Evolutionary conservation across 2,113 vertebrate species (phyloP).

Genomic region (Amazona vittata): DNA sequence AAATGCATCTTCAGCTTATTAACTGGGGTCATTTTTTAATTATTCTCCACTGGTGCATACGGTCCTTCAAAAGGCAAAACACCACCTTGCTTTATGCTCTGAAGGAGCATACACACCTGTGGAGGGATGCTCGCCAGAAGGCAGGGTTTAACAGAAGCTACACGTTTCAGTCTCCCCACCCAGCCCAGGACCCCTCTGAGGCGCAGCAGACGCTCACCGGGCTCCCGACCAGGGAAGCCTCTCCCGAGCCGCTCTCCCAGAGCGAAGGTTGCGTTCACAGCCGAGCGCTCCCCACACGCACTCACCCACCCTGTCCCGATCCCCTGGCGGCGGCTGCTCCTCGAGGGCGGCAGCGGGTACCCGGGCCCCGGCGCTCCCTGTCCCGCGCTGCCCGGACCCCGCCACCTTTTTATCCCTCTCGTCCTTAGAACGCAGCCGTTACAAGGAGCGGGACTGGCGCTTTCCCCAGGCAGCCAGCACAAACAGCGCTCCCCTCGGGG

Average conservation of each 20-base stretch:
- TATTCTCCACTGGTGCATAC: rapidly evolving
- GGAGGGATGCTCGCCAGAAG: rapidly evolving
- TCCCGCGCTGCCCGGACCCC: neutral
- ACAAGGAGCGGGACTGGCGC: neutral
- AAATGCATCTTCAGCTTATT: rapidly evolving
- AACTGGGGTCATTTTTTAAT: rapidly evolving
- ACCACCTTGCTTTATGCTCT: rapidly evolving
- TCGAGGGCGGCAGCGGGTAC: too few species aligned
- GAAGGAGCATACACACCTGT: rapidly evolving
- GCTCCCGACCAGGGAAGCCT: neutral
- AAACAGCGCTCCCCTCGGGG: rapidly evolving
- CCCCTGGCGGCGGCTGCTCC: neutral
- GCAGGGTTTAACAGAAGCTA: rapidly evolving
- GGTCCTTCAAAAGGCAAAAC: rapidly evolving
- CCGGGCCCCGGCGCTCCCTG: too few species aligned
- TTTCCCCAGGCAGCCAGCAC: neutral
- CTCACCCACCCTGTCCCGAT: neutral
- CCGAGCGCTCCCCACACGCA: neutral
- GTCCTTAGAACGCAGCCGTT: neutral
- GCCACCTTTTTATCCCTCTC: neutral
- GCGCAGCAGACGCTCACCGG: neutral
- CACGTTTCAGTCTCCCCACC: rapidly evolving
- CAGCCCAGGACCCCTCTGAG: neutral
- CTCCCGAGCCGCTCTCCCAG: neutral
- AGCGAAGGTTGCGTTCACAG: neutral